Base-by-base conservation (phyloP, 2,113 vertebrate species). In the Lota lota region DNA sequence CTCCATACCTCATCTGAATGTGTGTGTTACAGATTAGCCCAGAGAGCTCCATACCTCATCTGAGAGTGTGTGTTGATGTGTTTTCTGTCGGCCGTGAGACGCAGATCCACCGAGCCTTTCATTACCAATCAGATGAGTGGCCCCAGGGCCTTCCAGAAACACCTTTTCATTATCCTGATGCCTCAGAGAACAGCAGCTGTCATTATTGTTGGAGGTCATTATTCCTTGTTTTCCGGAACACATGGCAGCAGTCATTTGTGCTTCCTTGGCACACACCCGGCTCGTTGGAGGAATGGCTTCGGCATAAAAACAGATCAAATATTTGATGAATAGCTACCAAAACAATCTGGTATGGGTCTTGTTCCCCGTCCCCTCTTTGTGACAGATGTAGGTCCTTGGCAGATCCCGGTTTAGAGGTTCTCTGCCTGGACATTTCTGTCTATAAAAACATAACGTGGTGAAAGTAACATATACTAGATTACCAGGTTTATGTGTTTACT, bases 181-280 rank as follows among this genome's bases (percentile, higher is more conserved):
- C 61, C 61, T 57, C 60, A 74, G 62, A 84, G 68, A 75, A 81
- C 80, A 73, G 50, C 77, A 79, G 72, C 69, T 81, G 70, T 61
- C 78, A 61, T 67, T 74, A 76, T 57, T 73, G 74, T 61, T 77
- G 66, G 73, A 74, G 78, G 80, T 83, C 76, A 84, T 84, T 72
- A 61, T 77, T 68, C 62, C 24, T 76, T 79, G 69, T 83, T 80
- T 80, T 69, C 68, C 59, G 28, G 2, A 72, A 59, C 70, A 72
- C 19, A 24, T 67, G 77, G 19, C 79, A 84, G 70, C 67, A 78
- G 78, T 80, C 70, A 78, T 86, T 83, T 82, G 69, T 80, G 80
- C 81, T 76, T 65, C 64, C 51, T 66, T 70, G 78, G 78, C 77
- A 84, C 22, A 18, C 77, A 84, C 20, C 18, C 69, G 74, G 51